Conservation (phyloP, 2,797 vertebrate species). For the Hippoglossus hippoglossus region DNA sequence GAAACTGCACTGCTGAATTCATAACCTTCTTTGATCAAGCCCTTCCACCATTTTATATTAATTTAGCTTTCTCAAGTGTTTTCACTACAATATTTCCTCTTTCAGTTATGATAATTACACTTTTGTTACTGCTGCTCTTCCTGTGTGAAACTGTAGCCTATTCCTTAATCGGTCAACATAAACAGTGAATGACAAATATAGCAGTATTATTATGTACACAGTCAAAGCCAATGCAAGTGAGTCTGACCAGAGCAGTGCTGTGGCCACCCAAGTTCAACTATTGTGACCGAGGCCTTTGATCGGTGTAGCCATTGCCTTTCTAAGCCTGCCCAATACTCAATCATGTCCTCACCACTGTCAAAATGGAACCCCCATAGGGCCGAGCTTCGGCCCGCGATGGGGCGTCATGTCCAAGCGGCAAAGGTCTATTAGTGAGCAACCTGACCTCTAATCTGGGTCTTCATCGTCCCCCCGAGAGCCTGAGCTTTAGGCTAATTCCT, state of each 20-base stretch:
- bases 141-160: background rate
- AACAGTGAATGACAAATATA: too few relatives aligned
- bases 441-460: slow-evolving; percentile 82
- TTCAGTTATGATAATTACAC: too few relatives aligned
- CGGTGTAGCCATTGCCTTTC: slow-evolving; percentile 47
- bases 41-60: too few relatives aligned
- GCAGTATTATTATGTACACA: background rate
- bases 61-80: too few relatives aligned
- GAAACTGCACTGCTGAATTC: too few relatives aligned
- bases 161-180: too few relatives aligned
- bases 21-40: too few relatives aligned
- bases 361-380: slow-evolving; percentile 60
- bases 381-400: slow-evolving; percentile 75
- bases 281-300: slow-evolving; percentile 53
- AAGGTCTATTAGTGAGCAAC: slow-evolving; percentile 73
- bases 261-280: slow-evolving; percentile 64
- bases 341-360: slow-evolving; percentile 65
- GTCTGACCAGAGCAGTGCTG: slow-evolving; percentile 10
- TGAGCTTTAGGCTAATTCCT: slow-evolving; percentile 63
- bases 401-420: slow-evolving; percentile 77
- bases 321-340: slow-evolving; percentile 51
- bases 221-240: background rate
- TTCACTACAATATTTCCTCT: too few relatives aligned
- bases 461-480: slow-evolving; percentile 70
- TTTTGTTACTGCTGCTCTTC: background rate